Base-by-base conservation (phyloP, 2,797 vertebrate species). In the Pseudomugil gertrudae region DNA sequence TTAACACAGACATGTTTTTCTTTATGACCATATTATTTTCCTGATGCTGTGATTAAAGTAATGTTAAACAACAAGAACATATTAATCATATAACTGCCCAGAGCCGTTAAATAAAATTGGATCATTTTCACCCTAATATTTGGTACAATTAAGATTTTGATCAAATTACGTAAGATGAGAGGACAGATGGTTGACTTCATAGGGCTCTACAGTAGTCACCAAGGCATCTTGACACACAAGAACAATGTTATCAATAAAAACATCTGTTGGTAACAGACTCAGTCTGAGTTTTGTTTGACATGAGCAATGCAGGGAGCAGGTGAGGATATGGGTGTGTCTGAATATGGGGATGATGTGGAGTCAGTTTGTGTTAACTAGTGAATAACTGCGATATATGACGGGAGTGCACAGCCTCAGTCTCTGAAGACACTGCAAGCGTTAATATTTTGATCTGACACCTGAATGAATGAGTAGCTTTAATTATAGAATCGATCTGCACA, bases 131-230 rank as follows among this genome's bases (percentile, higher is more conserved):
- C 35, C 29, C 11, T 19, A 66, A 65, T 6, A 5, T 66, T 78
- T 62, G 36, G 14, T 54, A n/a, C 40, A 36, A 15, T 73, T 54
- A 2, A 26, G 36, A 61, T 57, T 70, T 77, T 68, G 36, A 40
- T 17, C 17, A 3, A 15, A 21, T 6, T 36, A 38, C 17, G 26
- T 54, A 43, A 15, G 6, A 3, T 21, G 19, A 1, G 1, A 3
- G 13, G 5, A 40, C 6, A 15, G 38, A 53, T n/a, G 38, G 24
- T 6, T 69, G 63, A 77, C 67, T 66, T 79, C 63, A 56, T 47
- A 17, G 21, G 47, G 38, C 57, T 50, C 57, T 60, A 1, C 38
- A 51, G 4, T 45, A 67, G 32, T 52, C 35, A 58, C 59, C 38
- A n/a, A n/a, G n/a, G n/a, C n/a, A n/a, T n/a, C n/a, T n/a, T n/a